Percentiles rank a stretch among this genome's conserved stretches.
Conservation (phyloP, 92 coral and sea anemone genomes). For the Zoanthus sociatus region DNA sequence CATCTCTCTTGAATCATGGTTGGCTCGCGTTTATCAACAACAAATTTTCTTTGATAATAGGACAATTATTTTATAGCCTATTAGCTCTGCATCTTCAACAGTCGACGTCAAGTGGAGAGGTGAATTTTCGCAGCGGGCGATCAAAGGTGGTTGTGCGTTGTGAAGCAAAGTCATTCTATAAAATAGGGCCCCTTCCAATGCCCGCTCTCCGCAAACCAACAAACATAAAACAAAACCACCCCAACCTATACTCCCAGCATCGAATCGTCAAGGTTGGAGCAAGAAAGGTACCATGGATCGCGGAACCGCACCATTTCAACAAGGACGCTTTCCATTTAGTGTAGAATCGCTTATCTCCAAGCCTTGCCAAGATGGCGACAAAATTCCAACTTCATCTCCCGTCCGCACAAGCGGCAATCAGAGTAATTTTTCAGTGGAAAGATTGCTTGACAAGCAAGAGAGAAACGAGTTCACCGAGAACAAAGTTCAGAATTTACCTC, state of each 20-base stretch:
- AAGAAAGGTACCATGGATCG: slow-evolving; percentile 8
- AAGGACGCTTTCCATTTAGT: slow-evolving; percentile 82
- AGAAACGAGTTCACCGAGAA: slow-evolving; percentile 69
- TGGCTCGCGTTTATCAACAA: slow-evolving; percentile 99
- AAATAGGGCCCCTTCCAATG: slow-evolving; percentile 18
- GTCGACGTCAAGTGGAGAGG: slow-evolving; percentile 95
- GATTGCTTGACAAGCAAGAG: slow-evolving; percentile 86
- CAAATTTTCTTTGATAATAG: slow-evolving; percentile 99
- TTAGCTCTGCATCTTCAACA: slow-evolving; percentile 97
- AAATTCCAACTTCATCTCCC: slow-evolving; percentile 58
- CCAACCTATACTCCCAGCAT: slow-evolving; percentile 6
- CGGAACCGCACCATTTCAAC: slow-evolving; percentile 20
- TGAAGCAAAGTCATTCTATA: slow-evolving; percentile 43
- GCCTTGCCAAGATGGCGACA: slow-evolving; percentile 74
- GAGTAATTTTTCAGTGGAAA: slow-evolving; percentile 95
- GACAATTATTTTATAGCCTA: slow-evolving; percentile 99
- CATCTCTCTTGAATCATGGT: slow-evolving; percentile 93
- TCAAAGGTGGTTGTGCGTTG: slow-evolving; percentile 43
- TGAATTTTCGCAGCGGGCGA: slow-evolving; percentile 98
- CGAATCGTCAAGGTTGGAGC: neutral
- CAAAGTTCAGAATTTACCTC: slow-evolving; percentile 48
- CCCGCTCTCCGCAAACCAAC: slow-evolving; percentile 37
- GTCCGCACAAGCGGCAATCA: slow-evolving; percentile 72
- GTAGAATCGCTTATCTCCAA: slow-evolving; percentile 97
- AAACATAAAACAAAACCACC: slow-evolving; percentile 3